A percentile compares a stretch with the other conserved stretches of the same genome.
Evolutionary conservation across 1,140 invertebrate genomes (phyloP).

Genomic region (Rhyzopertha dominica): DNA sequence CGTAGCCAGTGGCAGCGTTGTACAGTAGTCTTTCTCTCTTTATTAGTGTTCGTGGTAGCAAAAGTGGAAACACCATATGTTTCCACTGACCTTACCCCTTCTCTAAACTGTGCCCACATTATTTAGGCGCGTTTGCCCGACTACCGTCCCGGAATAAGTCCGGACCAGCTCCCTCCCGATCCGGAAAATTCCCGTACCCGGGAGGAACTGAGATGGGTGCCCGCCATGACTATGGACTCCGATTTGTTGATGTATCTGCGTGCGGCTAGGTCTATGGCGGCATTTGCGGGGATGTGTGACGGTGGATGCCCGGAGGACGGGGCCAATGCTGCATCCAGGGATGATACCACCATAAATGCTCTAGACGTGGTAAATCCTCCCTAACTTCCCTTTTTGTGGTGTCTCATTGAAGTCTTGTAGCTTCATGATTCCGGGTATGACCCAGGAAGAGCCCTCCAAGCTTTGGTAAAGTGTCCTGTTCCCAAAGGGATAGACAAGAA

Average conservation of each 20-base stretch:
- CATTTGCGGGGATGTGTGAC: conserved; percentile 95
- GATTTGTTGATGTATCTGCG: conserved; percentile 96
- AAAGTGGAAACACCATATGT: too few species aligned
- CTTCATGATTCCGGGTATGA: conserved; percentile 93
- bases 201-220: conserved; percentile 91
- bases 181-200: conserved; percentile 67
- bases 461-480: conserved; percentile 93
- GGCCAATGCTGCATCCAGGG: conserved; percentile 89
- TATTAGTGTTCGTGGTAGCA: too few species aligned
- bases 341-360: conserved; percentile 97
- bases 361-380: conserved; percentile 84
- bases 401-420: too few species aligned
- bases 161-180: conserved; percentile 63
- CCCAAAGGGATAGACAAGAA: conserved; percentile 96
- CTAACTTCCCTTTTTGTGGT: too few species aligned
- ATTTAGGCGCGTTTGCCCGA: conserved; percentile 71
- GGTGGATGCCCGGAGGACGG: conserved; percentile 95
- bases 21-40: too few species aligned
- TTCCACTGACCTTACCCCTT: conserved; percentile 3
- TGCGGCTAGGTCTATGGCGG: conserved; percentile 91
- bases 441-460: conserved; percentile 90
- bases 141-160: conserved; percentile 65
- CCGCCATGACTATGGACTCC: conserved; percentile 82
- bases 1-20: too few species aligned
- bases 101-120: background rate